Evolutionary conservation across 2,888 invertebrate genomes (phyloP), one percentile per base, ranked within the genome.

Genomic region (Epinotia nisella): DNA sequence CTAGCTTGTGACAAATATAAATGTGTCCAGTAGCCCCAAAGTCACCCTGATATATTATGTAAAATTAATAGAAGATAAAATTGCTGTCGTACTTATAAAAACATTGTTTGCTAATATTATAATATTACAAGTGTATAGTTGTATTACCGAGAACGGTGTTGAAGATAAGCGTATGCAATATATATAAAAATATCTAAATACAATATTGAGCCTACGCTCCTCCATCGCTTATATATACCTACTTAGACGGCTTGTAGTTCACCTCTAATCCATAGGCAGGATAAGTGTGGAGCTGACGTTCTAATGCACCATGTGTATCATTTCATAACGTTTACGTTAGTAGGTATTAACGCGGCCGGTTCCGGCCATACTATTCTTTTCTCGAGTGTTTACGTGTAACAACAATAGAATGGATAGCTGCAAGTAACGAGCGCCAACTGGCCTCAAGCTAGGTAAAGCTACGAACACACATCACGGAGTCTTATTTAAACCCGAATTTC

Each of bases 291-390:
- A 67, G 61, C 56, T 13, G 56, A 3, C 67, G 55, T 68, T 41
- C 68, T 58, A 62, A 69, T 69, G 69, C 73, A 69, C 68, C 73
- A 73, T 69, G 29, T 69, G 73, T 73, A 73, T 64, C 73, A 73
- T 73, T 73, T 73, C 73, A 73, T 73, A 73, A 73, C 73, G 73
- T 73, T 73, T 73, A 73, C 69, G 64, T 69, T 73, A 29, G 39
- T 39, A 51, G 49, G 68, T 69, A 69, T 91, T 90, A 89, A 86
- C 83, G 83, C 82, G 82, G 82, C 83, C 83, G 80, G 83, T 84
- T 85, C 83, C 85, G 82, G 83, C 83, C 85, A 82, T 83, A 83
- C 89, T 87, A 90, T 90, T 90, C 91, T 90, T 91, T 91, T 86
- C 86, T 71, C 81, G 72, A 80, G 78, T 91, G 88, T 90, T 91